phyloP scores from a whole-genome alignment of 1,140 invertebrate genomes.

The Eupristina koningsbergeri region DNA sequence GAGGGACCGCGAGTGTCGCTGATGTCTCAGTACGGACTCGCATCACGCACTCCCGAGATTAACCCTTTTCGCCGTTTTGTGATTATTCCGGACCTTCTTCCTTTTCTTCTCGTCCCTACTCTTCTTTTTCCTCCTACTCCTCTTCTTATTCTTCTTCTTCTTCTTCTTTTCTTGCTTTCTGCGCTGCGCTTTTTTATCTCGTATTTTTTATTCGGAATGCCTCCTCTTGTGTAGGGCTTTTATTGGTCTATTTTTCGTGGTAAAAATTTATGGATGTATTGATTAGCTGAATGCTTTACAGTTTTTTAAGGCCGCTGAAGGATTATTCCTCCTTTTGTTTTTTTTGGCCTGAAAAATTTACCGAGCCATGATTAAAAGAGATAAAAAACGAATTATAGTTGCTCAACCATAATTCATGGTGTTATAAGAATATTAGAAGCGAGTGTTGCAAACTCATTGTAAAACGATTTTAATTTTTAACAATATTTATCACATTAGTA shows the following conservation, averaged over 20 bases:
- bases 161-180: background rate
- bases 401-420: background rate
- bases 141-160: background rate
- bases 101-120: background rate
- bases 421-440: background rate
- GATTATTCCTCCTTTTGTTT: background rate
- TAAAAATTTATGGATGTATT: constrained; percentile 1
- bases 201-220: background rate
- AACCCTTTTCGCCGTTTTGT: background rate
- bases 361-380: background rate
- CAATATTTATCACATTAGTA: background rate
- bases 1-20: background rate
- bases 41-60: background rate
- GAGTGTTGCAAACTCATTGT: background rate
- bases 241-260: background rate
- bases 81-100: background rate
- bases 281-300: background rate
- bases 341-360: background rate
- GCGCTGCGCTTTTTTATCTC: too few species aligned
- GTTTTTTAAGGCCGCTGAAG: background rate
- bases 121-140: background rate
- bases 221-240: background rate
- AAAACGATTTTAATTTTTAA: background rate
- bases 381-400: background rate
- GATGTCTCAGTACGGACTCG: background rate